Evolutionary conservation across 2,888 invertebrate species (phyloP), one percentile per base, ranked within the genome.

Genomic region (Leucophora obtusa): DNA sequence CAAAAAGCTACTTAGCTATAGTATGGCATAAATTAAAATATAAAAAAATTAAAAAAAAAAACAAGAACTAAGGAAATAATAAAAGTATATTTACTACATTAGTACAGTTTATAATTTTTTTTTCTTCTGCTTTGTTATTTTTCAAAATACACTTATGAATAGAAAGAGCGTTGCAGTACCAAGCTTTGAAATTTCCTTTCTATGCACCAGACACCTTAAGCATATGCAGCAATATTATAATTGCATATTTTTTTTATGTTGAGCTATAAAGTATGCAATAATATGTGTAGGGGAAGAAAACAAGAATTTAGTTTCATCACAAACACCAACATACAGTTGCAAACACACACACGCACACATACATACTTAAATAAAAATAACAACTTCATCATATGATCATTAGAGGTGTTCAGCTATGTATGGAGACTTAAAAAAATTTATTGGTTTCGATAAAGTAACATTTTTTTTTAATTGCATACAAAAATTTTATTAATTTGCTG

Each of bases 221-320:
- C 68, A 73, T 80, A 80, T 80, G 80, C 72, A 76, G 58, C 68
- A 73, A 69, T 80, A 80, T 80, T 80, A 73, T 76, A 80, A 76
- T 76, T 80, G 80, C 76, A 80, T 76, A 76, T 28, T 3, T 28
- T 65, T n/a, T 63, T 70, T 70, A 65, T 70, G 24, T 56, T 56
- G 58, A 69, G 76, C 76, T 76, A 54, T 76, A 76, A 59, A 69
- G 69, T 80, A 80, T 76, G 76, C 76, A 76, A 68, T 59, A 59
- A 28, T 59, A 50, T 56, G 15, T 38, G 28, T 28, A 28, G 1
- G 28, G 7, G 7, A 6, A 18, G 2, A 21, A 24, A 1, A 54
- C 43, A 18, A 7, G 53, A 47, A 75, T 68, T 62, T 62, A 59
- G 68, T 75, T 75, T 75, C 21, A 47, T 1, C 62, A 35, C n/a